These are phyloP conservation scores for Mantis religiosa DNA, from an alignment of 2,888 invertebrate species.

Conservation along the genomic window DNA sequence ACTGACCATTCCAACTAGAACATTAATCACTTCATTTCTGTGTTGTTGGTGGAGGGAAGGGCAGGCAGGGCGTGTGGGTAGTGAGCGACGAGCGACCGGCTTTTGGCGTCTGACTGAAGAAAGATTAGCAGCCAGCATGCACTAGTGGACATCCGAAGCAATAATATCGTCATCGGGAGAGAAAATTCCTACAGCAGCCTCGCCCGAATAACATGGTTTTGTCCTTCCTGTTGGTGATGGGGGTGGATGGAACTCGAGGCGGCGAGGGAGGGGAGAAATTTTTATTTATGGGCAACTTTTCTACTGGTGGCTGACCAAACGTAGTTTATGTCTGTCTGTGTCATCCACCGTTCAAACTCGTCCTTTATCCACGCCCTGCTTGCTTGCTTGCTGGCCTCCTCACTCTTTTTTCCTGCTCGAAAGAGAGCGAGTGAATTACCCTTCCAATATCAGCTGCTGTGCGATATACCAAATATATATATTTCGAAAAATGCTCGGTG, in stretches of 20 bases:
- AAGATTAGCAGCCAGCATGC: constrained; percentile 4
- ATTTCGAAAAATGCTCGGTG: constrained; percentile 4
- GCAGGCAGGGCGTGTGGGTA: background rate
- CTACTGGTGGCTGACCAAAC: constrained; percentile 13
- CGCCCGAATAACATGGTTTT: constrained; percentile 3
- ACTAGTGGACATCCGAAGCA: background rate
- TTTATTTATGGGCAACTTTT: constrained; percentile 18
- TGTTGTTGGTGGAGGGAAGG: constrained; percentile 4
- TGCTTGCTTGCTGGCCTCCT: background rate
- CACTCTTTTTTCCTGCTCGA: background rate
- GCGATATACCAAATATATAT: background rate
- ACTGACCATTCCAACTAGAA: constrained; percentile 14
- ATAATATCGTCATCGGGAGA: constrained; percentile 3
- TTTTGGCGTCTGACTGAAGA: constrained; percentile 17
- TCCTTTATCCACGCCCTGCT: constrained; percentile 16
- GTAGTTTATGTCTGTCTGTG: constrained; percentile 18
- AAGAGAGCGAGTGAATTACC: constrained; percentile 2
- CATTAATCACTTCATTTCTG: constrained; percentile 14
- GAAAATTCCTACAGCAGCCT: constrained; percentile 1
- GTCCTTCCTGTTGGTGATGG: constrained; percentile 15
- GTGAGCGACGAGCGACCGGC: background rate
- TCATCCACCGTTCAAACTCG: constrained; percentile 21
- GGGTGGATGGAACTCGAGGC: constrained; percentile 3
- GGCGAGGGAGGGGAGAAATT: background rate
- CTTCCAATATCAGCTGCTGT: constrained; percentile 5